Evolutionary conservation across 1,140 invertebrate genomes (phyloP).

Genomic region (Cydia strobilella): DNA sequence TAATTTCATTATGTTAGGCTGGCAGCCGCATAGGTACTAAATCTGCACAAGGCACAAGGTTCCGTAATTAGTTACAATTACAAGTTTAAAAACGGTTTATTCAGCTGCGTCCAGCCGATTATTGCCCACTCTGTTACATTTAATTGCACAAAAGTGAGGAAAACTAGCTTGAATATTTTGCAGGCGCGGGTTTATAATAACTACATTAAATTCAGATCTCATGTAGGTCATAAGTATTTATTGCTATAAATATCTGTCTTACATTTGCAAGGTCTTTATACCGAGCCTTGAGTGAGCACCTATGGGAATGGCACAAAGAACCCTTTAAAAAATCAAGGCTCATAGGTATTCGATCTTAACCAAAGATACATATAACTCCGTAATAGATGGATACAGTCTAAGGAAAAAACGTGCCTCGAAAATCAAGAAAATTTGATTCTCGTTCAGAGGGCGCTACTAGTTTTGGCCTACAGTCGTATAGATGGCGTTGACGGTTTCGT

Average conservation of each 20-base stretch:
- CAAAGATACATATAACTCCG: too few relatives aligned
- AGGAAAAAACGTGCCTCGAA: too few relatives aligned
- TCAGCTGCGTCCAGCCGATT: background rate
- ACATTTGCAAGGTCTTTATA: too few relatives aligned
- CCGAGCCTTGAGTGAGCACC: too few relatives aligned
- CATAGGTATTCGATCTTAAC: too few relatives aligned
- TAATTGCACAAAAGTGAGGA: background rate
- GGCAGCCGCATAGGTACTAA: background rate
- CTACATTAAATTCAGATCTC: background rate
- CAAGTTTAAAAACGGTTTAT: background rate
- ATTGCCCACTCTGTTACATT: background rate
- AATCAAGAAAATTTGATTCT: too few relatives aligned
- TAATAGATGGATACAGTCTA: too few relatives aligned
- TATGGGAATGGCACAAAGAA: too few relatives aligned
- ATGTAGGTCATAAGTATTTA: background rate
- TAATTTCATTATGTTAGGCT: background rate
- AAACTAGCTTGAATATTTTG: background rate
- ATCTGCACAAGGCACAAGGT: background rate
- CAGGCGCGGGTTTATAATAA: background rate
- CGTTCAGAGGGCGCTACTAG: too few relatives aligned
- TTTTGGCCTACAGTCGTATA: too few relatives aligned
- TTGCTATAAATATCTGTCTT: background rate
- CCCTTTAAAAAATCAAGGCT: too few relatives aligned
- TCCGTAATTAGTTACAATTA: slow-evolving; percentile 1
- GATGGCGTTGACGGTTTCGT: too few relatives aligned